Evolutionary conservation across 1,140 invertebrate species (phyloP).

Genomic region (Brachionus sp.): DNA sequence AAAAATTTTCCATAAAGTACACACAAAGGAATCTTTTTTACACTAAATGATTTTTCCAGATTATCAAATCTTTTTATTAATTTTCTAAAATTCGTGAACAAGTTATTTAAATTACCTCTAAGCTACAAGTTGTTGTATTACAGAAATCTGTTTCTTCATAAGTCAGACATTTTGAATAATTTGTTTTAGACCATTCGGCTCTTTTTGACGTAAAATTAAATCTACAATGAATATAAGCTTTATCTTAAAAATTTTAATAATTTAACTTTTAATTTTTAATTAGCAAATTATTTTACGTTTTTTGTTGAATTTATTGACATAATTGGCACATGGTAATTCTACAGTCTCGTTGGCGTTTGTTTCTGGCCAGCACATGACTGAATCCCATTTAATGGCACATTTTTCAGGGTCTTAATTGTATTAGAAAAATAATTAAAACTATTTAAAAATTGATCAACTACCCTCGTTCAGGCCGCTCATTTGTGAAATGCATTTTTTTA

Average conservation of each 20-base stretch:
- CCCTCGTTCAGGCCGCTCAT: not conserved
- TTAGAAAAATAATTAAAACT: not conserved
- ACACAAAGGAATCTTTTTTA: too few relatives aligned
- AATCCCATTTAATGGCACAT: slow-evolving; percentile 32
- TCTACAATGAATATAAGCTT: not conserved
- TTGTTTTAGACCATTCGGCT: not conserved
- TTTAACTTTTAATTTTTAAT: not conserved
- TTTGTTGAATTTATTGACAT: slow-evolving; percentile 43
- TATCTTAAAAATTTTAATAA: not conserved
- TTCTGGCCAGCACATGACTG: slow-evolving; percentile 42
- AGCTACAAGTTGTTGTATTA: not conserved
- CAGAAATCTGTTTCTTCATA: slow-evolving; percentile 15
- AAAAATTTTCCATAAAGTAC: too few relatives aligned
- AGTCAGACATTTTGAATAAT: not conserved
- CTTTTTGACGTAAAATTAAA: not conserved
- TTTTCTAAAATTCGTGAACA: too few relatives aligned
- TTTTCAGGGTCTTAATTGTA: not conserved
- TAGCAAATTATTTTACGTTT: not conserved
- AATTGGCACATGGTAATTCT: slow-evolving; percentile 30
- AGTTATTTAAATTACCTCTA: not conserved
- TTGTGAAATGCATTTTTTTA: not conserved
- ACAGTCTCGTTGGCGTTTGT: not conserved
- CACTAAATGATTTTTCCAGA: too few relatives aligned
- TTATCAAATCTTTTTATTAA: too few relatives aligned
- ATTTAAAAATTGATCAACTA: not conserved